Conservation (phyloP, 2,113 vertebrate genomes). For the Saguinus midas region DNA sequence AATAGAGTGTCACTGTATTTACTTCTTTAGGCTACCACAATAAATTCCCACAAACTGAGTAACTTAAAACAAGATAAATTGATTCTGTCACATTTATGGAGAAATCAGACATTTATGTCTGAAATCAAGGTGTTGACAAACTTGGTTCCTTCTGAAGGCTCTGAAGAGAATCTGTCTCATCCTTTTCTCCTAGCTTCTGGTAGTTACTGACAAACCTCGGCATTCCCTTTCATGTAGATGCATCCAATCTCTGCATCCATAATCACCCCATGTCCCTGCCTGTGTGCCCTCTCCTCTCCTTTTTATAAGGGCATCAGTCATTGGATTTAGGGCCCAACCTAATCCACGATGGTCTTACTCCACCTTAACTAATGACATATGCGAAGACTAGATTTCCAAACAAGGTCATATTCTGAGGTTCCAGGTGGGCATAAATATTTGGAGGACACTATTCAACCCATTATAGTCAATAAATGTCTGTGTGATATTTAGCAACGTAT, state of each 20-base stretch:
- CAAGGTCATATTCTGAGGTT: background rate
- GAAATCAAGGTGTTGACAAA: background rate
- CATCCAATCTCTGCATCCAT: background rate
- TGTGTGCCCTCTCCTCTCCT: background rate
- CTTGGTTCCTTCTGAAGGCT: background rate
- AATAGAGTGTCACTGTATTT: background rate
- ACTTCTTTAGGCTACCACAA: background rate
- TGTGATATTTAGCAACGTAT: background rate
- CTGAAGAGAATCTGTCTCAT: background rate
- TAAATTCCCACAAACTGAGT: background rate
- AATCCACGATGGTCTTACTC: background rate
- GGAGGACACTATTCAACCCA: background rate
- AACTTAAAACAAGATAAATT: background rate
- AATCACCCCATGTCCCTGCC: background rate
- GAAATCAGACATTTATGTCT: background rate
- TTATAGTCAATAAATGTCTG: background rate
- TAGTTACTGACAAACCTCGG: background rate
- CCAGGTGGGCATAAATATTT: background rate
- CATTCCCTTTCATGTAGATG: fast-evolving
- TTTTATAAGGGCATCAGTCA: background rate
- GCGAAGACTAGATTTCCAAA: background rate
- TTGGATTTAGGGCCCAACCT: background rate
- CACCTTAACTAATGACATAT: background rate
- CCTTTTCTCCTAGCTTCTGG: background rate
- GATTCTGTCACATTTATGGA: background rate